phyloP scores from a whole-genome alignment of 2,888 invertebrate genomes.

The Odontocolon sp. region DNA sequence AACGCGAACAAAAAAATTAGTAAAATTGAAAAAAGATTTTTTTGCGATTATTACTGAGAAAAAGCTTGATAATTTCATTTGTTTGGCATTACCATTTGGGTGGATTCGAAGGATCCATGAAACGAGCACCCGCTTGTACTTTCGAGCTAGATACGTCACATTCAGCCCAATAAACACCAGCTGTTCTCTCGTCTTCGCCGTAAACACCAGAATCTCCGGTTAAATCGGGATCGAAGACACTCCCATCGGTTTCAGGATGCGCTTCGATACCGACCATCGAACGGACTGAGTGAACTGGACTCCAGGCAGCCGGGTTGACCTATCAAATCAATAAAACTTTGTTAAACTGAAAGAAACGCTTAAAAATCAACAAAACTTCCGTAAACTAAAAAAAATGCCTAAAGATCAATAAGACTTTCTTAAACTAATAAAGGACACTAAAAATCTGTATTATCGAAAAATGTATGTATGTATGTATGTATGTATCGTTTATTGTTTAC shows the following conservation, averaged over 20 bases:
- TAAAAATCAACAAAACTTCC: neutral
- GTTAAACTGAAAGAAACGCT: neutral
- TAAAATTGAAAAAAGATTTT: conserved; percentile 58
- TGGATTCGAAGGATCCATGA: conserved; percentile 86
- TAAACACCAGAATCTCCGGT: conserved; percentile 89
- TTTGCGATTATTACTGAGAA: conserved; percentile 45
- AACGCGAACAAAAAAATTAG: neutral
- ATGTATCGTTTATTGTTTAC: no score
- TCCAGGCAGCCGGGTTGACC: conserved; percentile 91
- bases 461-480: no score
- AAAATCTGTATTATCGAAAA: neutral
- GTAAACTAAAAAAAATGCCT: neutral
- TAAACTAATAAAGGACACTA: neutral
- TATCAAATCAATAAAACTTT: neutral
- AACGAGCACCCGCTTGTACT: conserved; percentile 91
- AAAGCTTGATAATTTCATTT: neutral
- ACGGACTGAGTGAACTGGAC: conserved; percentile 93
- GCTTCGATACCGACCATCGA: conserved; percentile 92
- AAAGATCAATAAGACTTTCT: no score
- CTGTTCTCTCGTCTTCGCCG: conserved; percentile 89
- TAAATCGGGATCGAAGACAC: conserved; percentile 89
- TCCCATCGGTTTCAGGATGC: conserved; percentile 92
- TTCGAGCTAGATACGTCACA: conserved; percentile 92
- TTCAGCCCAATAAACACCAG: conserved; percentile 89
- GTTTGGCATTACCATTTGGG: conserved; percentile 89